Conservation (phyloP, 2,797 vertebrate genomes). For the Antennarius maculatus region DNA sequence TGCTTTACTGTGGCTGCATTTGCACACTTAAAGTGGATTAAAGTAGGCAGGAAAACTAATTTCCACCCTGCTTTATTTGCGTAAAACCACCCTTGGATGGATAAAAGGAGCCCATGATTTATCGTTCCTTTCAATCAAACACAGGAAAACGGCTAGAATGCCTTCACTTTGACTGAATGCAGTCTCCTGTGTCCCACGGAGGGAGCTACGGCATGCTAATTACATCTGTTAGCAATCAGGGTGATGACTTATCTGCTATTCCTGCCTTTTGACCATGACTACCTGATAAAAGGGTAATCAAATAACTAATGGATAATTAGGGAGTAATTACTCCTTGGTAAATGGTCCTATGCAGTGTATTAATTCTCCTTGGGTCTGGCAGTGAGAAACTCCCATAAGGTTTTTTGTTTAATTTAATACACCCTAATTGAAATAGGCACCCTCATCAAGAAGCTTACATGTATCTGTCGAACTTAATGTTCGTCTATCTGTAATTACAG, state of each 20-base stretch:
- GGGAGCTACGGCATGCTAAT: conserved; percentile 66
- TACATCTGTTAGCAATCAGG: conserved; percentile 76
- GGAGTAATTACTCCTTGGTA: conserved; percentile 81
- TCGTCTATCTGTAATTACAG: conserved; percentile 79
- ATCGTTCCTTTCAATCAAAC: conserved; percentile 65
- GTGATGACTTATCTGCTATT: conserved; percentile 78
- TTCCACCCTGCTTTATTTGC: conserved; percentile 25
- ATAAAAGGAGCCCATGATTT: conserved; percentile 37
- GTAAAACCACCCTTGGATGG: conserved; percentile 23
- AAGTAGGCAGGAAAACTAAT: conserved; percentile 39
- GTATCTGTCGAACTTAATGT: conserved; percentile 79
- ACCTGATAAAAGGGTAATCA: conserved; percentile 86
- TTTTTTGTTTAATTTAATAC: conserved; percentile 80
- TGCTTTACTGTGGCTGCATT: conserved; percentile 6
- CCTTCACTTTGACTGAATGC: conserved; percentile 50
- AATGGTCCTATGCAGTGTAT: conserved; percentile 79
- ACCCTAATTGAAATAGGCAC: conserved; percentile 83
- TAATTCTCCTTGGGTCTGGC: conserved; percentile 80
- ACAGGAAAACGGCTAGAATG: conserved; percentile 61
- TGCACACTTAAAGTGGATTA: conserved; percentile 6
- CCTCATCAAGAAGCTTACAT: conserved; percentile 78
- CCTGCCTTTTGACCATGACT: conserved; percentile 81
- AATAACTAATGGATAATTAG: conserved; percentile 86
- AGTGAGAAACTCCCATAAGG: conserved; percentile 78
- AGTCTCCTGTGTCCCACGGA: conserved; percentile 43